Percentiles rank a stretch among this genome's conserved stretches.
phyloP scores from a whole-genome alignment of 2,113 vertebrate genomes.

The Gorsachius goisagi region DNA sequence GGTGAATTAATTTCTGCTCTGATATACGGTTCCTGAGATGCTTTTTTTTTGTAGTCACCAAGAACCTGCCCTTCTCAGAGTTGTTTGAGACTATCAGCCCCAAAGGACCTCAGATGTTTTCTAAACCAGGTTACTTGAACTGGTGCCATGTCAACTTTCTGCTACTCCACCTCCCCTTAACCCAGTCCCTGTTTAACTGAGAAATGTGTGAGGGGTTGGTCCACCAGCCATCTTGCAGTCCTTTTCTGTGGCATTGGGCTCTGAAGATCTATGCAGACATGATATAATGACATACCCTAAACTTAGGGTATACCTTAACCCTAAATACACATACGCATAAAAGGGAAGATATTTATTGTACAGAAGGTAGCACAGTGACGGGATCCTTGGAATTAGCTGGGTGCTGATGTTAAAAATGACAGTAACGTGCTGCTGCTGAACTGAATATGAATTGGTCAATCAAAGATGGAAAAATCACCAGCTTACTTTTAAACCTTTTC shows the following conservation, averaged over 20 bases:
- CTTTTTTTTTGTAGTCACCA: not conserved
- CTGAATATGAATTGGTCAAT: not conserved
- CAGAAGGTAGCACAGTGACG: not conserved
- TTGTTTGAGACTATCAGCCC: not conserved
- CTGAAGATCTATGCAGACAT: not conserved
- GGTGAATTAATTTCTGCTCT: not conserved
- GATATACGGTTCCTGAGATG: not conserved
- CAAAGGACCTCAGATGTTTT: not conserved
- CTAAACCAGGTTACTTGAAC: not conserved
- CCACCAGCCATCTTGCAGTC: not conserved
- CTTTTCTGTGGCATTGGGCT: not conserved
- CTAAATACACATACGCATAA: not conserved
- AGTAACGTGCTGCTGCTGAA: not conserved
- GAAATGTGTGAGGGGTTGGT: not conserved
- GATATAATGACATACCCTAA: not conserved
- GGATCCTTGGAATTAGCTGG: not conserved
- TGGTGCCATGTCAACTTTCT: not conserved
- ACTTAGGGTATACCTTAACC: not conserved
- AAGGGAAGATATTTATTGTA: not conserved
- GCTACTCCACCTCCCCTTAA: not conserved
- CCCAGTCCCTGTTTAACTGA: not conserved
- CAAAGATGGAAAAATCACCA: not conserved
- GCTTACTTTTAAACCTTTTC: not conserved
- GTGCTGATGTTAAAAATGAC: not conserved
- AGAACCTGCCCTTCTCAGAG: not conserved